Base-by-base conservation (phyloP, 1,140 invertebrate species). In the Centruroides sculpturatus region DNA sequence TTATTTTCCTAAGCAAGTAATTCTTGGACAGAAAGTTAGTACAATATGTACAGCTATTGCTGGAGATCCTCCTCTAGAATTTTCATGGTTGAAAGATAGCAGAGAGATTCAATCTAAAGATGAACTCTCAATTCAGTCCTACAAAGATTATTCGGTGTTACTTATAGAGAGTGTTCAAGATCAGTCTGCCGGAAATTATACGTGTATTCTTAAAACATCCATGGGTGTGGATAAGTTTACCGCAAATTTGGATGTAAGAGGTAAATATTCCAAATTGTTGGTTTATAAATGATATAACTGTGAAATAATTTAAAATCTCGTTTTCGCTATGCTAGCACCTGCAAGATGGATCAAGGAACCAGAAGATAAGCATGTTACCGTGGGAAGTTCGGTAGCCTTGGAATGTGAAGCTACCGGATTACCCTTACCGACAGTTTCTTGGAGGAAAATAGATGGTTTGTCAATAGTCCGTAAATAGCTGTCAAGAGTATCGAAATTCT, bases 11-110 rank as follows among this genome's bases (percentile, higher is more conserved):
- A 47, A 55, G 10, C 46, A 63, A 10, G 57, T 59, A 3, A 50
- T 59, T n/a, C 36, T 63, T 56, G 61, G 61, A 13, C 54, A 59
- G 46, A 63, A 63, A 50, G 61, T 56, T 35, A 63, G 57, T 35
- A 57, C 47, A n/a, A 3, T 51, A n/a, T 63, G 61, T 4, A 63
- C 57, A 47, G 57, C 57, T 5, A 51, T 59, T 50, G 49, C 54
- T 0, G 61, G 61, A 51, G 55, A 41, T 56, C 53, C 36, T 8
- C 61, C 61, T 35, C 9, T 63, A 13, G 49, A 56, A 35, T 63
- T 63, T 47, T 35, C 36, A 47, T 63, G 61, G 61, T 3, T 51
- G 6, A 63, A 63, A 35, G 55, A 63, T 50, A 59, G 59, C 8
- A 55, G 58, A 35, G 56, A 62, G 3, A 49, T 62, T 11, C 48